Evolutionary conservation across 2,888 invertebrate species (phyloP).

Genomic region (Saturnia pavonia): DNA sequence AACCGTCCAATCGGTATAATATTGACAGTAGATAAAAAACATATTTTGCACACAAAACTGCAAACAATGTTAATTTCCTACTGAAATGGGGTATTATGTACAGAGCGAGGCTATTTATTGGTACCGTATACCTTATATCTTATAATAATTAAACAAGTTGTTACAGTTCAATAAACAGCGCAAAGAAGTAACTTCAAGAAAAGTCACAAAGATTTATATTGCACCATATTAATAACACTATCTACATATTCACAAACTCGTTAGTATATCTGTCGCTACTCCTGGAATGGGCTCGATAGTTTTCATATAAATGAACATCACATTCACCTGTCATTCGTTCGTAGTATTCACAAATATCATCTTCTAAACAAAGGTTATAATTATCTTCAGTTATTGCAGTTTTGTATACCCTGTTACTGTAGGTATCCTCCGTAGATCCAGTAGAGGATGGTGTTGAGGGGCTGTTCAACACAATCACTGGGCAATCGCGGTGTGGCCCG

Average conservation of each 20-base stretch:
- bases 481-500: conserved; percentile 39
- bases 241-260: conserved; percentile 46
- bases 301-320: conserved; percentile 48
- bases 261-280: conserved; percentile 54
- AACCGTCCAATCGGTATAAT: conserved; percentile 18
- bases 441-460: conserved; percentile 69
- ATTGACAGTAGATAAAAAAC: conserved; percentile 7
- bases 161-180: conserved; percentile 37
- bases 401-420: conserved; percentile 75
- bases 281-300: conserved; percentile 71
- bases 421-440: conserved; percentile 58
- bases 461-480: conserved; percentile 70
- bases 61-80: neutral
- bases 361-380: conserved; percentile 46
- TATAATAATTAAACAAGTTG: conserved; percentile 32
- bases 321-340: conserved; percentile 57
- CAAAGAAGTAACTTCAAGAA: conserved; percentile 25
- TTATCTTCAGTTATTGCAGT: conserved; percentile 63
- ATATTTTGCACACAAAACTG: conserved; percentile 8
- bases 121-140: conserved; percentile 18
- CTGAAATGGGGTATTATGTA: conserved; percentile 15
- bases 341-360: conserved; percentile 57
- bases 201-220: conserved; percentile 38
- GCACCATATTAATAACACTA: conserved; percentile 58
- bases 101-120: conserved; percentile 22